Conservation (phyloP, 2,113 vertebrate genomes). For the Isichthys henryi region DNA sequence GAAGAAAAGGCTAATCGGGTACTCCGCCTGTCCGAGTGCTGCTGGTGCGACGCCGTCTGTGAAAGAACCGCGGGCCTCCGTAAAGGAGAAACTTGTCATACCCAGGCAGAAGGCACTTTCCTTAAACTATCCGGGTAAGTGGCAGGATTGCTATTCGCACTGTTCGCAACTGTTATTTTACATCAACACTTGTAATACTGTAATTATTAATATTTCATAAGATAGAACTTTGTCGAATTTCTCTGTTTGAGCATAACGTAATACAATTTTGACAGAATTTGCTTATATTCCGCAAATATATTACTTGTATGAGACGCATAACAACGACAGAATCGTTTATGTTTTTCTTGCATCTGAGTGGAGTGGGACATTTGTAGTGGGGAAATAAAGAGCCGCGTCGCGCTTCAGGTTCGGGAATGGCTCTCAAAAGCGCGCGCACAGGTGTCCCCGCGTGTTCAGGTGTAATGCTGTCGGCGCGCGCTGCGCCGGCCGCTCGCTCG, state of each 20-base stretch:
- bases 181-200: not conserved
- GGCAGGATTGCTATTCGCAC: not conserved
- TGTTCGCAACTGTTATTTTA: not conserved
- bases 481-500: not conserved
- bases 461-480: not conserved
- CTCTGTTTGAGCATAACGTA: not conserved
- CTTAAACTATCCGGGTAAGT: conserved; percentile 8
- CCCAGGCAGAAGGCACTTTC: not conserved
- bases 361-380: not conserved
- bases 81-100: conserved; percentile 6
- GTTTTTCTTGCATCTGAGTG: not conserved
- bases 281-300: not conserved
- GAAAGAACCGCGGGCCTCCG: not conserved
- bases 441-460: not conserved
- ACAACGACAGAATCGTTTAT: not conserved
- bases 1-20: conserved; percentile 27
- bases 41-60: not conserved
- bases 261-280: not conserved
- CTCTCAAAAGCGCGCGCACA: not conserved
- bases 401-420: not conserved
- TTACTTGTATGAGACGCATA: not conserved
- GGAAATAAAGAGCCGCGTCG: not conserved
- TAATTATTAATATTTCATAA: not conserved
- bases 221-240: not conserved
- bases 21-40: not conserved